Evolutionary conservation across 2,888 invertebrate genomes (phyloP).

Genomic region (Stenoptilia bipunctidactyla): DNA sequence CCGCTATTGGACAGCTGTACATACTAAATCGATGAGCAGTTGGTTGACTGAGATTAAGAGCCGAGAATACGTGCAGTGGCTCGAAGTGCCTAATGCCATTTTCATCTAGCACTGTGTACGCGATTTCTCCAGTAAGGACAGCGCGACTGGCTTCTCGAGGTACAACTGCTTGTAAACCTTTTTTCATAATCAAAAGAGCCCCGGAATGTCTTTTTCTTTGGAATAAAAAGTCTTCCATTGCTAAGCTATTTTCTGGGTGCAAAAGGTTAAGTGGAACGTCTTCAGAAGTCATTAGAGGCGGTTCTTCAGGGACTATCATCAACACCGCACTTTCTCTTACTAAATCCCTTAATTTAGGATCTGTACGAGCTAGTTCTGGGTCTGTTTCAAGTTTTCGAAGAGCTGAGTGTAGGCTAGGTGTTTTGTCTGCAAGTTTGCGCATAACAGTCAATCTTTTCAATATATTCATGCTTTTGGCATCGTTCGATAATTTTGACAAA

Average conservation of each 20-base stretch:
- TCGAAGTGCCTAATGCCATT: constrained; percentile 82
- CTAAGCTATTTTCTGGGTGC: constrained; percentile 78
- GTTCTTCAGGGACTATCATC: constrained; percentile 76
- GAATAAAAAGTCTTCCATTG: constrained; percentile 81
- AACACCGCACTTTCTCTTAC: constrained; percentile 81
- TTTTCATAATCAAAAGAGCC: constrained; percentile 79
- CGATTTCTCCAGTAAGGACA: constrained; percentile 80
- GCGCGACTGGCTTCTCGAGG: constrained; percentile 81
- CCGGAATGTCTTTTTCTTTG: constrained; percentile 70
- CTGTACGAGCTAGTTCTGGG: constrained; percentile 76
- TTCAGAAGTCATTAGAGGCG: constrained; percentile 72
- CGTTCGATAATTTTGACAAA: constrained; percentile 67
- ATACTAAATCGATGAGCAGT: constrained; percentile 76
- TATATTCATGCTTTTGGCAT: constrained; percentile 74
- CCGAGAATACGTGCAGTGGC: constrained; percentile 80
- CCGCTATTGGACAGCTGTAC: constrained; percentile 74
- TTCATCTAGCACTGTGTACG: constrained; percentile 83
- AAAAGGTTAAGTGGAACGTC: constrained; percentile 79
- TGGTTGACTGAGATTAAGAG: constrained; percentile 76
- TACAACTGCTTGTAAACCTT: constrained; percentile 80
- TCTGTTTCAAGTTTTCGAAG: constrained; percentile 74
- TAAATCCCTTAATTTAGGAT: constrained; percentile 77
- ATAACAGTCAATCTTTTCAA: constrained; percentile 79
- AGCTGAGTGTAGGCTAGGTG: constrained; percentile 73
- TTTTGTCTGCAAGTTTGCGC: constrained; percentile 77